Conservation (phyloP, 2,797 vertebrate genomes). For the Hydrocynus forskahlii region DNA sequence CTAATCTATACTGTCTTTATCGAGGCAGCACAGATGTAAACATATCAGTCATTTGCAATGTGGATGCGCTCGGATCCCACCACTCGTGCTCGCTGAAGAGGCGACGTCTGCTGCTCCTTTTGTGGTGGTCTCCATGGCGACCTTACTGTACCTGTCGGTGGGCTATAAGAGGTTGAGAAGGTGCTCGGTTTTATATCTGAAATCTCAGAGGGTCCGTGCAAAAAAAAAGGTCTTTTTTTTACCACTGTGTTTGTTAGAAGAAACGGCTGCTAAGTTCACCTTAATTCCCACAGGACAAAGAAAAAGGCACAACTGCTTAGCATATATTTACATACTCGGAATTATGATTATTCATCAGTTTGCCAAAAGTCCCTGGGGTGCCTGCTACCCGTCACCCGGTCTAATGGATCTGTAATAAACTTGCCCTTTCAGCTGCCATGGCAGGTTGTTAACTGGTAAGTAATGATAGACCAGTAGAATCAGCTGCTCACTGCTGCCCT, state of each 20-base stretch:
- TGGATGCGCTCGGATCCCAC: background rate
- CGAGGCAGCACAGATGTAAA: background rate
- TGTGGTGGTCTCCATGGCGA: conserved; percentile 17
- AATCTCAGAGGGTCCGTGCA: background rate
- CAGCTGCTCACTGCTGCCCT: background rate
- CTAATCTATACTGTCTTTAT: background rate
- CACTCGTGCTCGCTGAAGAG: background rate
- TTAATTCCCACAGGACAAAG: background rate
- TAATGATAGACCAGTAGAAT: background rate
- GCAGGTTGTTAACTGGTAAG: conserved; percentile 1
- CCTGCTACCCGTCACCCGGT: background rate
- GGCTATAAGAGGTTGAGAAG: conserved; percentile 18
- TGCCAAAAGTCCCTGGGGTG: background rate
- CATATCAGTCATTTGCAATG: background rate
- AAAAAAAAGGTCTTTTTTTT: background rate
- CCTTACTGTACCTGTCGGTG: conserved; percentile 20
- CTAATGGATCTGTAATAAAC: conserved; percentile 4
- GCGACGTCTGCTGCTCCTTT: background rate
- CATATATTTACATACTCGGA: background rate
- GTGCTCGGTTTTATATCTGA: background rate
- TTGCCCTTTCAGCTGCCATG: conserved; percentile 11
- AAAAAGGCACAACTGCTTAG: background rate
- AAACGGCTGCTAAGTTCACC: background rate
- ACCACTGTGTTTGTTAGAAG: background rate
- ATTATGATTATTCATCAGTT: conserved; percentile 12